These are phyloP conservation scores for Saiga tatarica DNA, from an alignment of 2,113 vertebrate genomes.

Conservation along the genomic window DNA sequence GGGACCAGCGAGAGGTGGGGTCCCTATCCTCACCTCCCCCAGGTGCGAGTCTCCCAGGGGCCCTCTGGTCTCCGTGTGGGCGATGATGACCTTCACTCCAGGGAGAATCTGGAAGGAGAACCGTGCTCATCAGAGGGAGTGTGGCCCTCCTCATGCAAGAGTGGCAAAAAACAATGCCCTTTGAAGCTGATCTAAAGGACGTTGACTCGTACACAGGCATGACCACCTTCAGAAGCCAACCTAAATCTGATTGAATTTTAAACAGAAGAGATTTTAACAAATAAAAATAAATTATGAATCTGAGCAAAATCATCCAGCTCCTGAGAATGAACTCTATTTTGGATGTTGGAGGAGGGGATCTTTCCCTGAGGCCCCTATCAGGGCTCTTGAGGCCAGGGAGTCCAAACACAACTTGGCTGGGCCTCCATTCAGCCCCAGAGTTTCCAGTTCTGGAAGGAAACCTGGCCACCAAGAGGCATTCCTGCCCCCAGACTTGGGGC, in stretches of 20 bases:
- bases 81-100: slow-evolving; percentile 96
- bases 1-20: not conserved
- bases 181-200: not conserved
- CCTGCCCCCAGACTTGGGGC: not conserved
- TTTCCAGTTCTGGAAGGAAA: not conserved
- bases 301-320: not conserved
- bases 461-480: not conserved
- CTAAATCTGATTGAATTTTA: not conserved
- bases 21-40: slow-evolving; percentile 87
- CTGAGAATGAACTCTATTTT: not conserved
- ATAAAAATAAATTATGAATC: not conserved
- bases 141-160: not conserved
- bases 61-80: slow-evolving; percentile 96
- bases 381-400: too few relatives aligned
- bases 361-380: not conserved
- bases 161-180: not conserved
- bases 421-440: rapidly evolving
- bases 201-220: rapidly evolving
- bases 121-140: not conserved
- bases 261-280: not conserved
- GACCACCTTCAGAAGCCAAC: not conserved
- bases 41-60: slow-evolving; percentile 95
- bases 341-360: not conserved
- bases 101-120: slow-evolving; percentile 90
- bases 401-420: not conserved